Evolutionary conservation across 2,113 vertebrate genomes (phyloP).

Genomic region (Notothenia coriiceps): DNA sequence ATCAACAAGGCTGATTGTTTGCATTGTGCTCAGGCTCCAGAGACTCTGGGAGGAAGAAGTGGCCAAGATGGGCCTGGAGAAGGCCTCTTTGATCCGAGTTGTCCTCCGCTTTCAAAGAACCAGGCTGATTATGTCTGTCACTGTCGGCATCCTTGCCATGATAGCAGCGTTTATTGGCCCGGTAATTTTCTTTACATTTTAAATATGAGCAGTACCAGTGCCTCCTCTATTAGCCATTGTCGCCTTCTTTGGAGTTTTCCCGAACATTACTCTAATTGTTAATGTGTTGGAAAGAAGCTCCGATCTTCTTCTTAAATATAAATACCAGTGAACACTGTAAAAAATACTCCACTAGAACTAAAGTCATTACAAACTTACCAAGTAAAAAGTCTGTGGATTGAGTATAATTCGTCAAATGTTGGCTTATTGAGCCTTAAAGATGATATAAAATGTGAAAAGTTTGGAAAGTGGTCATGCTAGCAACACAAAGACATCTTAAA

Average conservation of each 20-base stretch:
- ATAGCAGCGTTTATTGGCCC: slow-evolving; percentile 75
- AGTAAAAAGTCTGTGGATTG: not conserved
- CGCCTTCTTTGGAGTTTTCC: not conserved
- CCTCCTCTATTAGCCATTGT: not conserved
- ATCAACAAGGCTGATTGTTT: not conserved
- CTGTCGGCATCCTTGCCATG: slow-evolving; percentile 68
- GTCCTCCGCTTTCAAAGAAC: slow-evolving; percentile 83
- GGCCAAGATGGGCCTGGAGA: slow-evolving; percentile 77
- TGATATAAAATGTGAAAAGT: no score
- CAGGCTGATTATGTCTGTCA: slow-evolving; percentile 65
- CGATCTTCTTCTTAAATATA: not conserved
- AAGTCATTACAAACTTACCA: not conserved
- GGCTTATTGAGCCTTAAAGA: no score
- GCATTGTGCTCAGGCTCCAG: slow-evolving; percentile 70
- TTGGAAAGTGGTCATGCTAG: no score
- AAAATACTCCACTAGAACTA: not conserved
- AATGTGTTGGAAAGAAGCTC: not conserved
- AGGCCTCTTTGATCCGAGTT: slow-evolving; percentile 80
- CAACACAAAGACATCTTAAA: no score
- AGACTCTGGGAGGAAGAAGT: slow-evolving; percentile 85
- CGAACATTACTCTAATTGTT: not conserved
- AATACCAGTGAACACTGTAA: not conserved
- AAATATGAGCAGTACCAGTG: not conserved
- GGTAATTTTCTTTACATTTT: slow-evolving; percentile 13
- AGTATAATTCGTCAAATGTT: no score